phyloP scores from a whole-genome alignment of 2,113 vertebrate genomes.

The Zootoca vivipara region DNA sequence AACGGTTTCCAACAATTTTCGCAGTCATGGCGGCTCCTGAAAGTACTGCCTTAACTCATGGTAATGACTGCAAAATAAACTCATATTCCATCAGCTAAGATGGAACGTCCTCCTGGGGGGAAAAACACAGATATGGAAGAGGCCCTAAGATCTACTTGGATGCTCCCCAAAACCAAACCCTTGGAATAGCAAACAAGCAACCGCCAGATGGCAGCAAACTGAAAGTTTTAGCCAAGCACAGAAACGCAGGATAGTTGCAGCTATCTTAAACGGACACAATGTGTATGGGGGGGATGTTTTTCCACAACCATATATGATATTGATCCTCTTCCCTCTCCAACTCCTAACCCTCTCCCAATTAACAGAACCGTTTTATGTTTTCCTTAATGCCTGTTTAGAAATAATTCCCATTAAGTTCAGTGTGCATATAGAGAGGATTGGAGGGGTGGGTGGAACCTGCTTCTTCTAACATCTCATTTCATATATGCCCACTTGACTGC shows the following conservation, averaged over 20 bases:
- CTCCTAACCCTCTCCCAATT: background rate
- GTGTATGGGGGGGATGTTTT: background rate
- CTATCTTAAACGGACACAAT: background rate
- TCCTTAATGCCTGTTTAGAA: background rate
- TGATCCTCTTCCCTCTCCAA: background rate
- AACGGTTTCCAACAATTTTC: background rate
- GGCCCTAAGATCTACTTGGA: rapidly evolving
- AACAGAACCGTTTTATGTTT: background rate
- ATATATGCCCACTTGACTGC: too few species aligned
- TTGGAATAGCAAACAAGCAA: background rate
- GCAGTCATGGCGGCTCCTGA: background rate
- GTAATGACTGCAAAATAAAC: background rate
- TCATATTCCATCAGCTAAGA: background rate
- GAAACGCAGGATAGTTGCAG: too few species aligned
- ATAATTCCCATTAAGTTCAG: too few species aligned
- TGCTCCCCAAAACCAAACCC: background rate
- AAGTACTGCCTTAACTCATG: background rate
- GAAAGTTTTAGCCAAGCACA: conserved; percentile 10
- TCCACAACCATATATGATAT: background rate
- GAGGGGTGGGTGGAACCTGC: too few species aligned
- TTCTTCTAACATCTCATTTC: too few species aligned
- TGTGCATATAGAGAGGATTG: too few species aligned
- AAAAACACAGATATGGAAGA: background rate
- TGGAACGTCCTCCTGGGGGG: background rate
- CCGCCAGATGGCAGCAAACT: conserved; percentile 60